Evolutionary conservation across 2,888 invertebrate genomes (phyloP).

Genomic region (Phorcus lineatus): DNA sequence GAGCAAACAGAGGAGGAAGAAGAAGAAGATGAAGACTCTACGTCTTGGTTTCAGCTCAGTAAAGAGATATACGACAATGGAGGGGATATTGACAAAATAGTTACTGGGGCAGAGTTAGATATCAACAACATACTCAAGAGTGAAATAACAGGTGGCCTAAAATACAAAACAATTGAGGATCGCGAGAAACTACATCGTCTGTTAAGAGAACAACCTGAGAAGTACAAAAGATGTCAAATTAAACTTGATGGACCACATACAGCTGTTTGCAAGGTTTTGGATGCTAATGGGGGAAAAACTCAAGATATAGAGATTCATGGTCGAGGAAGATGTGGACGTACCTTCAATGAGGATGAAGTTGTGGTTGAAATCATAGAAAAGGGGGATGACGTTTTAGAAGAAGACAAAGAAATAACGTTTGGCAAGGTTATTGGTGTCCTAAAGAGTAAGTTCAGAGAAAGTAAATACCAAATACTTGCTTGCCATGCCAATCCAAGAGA

Average conservation of each 20-base stretch:
- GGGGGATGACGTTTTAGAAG: background rate
- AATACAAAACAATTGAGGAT: background rate
- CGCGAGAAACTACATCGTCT: background rate
- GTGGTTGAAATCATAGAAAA: conserved; percentile 34
- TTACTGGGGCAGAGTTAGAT: background rate
- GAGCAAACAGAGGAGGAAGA: background rate
- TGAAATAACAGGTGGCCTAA: background rate
- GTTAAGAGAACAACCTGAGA: conserved; percentile 16
- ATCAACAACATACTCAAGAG: background rate
- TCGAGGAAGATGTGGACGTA: conserved; percentile 39
- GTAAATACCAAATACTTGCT: background rate
- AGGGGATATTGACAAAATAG: background rate
- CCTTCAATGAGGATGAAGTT: conserved; percentile 39
- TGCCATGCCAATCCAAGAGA: background rate
- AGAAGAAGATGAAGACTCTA: background rate
- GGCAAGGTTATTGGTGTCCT: background rate
- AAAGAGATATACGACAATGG: background rate
- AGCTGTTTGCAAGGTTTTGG: conserved; percentile 30
- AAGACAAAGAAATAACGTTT: background rate
- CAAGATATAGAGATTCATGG: conserved; percentile 38
- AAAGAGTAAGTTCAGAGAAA: background rate
- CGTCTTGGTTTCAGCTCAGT: background rate
- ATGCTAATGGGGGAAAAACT: background rate
- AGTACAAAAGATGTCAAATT: conserved; percentile 34
- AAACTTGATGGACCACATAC: conserved; percentile 33